These are phyloP conservation scores for Drosophila formosana DNA, from an alignment of 2,888 invertebrate species.

Conservation along the genomic window DNA sequence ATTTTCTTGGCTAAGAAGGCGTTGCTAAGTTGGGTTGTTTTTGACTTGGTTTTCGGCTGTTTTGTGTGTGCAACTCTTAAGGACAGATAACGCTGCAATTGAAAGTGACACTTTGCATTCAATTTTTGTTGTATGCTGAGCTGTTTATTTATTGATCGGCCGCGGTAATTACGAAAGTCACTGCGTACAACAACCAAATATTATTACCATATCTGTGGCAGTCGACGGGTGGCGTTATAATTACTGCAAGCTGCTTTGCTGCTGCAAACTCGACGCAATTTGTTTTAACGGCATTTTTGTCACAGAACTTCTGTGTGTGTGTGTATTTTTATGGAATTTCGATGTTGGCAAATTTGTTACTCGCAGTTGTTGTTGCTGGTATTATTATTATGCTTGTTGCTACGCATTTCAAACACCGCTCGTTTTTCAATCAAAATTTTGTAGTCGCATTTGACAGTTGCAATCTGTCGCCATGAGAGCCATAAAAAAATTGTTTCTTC, in stretches of 20 bases:
- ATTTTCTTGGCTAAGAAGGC: slow-evolving; percentile 64
- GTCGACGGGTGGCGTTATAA: slow-evolving; percentile 62
- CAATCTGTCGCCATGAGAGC: slow-evolving; percentile 31
- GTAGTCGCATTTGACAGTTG: slow-evolving; percentile 46
- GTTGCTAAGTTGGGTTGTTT: slow-evolving; percentile 50
- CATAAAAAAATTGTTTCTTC: slow-evolving; percentile 17
- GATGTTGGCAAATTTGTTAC: slow-evolving; percentile 50
- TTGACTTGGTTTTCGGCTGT: slow-evolving; percentile 64
- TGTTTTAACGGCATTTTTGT: slow-evolving; percentile 59
- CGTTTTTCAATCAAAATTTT: slow-evolving; percentile 66
- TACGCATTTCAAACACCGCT: slow-evolving; percentile 61
- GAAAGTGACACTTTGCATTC: slow-evolving; percentile 58
- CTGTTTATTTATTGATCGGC: slow-evolving; percentile 76
- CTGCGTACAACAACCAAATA: slow-evolving; percentile 30
- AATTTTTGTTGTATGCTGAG: slow-evolving; percentile 50
- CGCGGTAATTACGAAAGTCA: slow-evolving; percentile 63
- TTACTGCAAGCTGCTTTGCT: slow-evolving; percentile 52
- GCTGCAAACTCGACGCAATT: slow-evolving; percentile 59
- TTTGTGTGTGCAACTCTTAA: slow-evolving; percentile 41
- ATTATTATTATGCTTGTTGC: slow-evolving; percentile 5
- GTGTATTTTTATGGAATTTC: slow-evolving; percentile 57
- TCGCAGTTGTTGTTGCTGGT: slow-evolving; percentile 11
- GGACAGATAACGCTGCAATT: slow-evolving; percentile 60
- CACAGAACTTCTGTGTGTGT: slow-evolving; percentile 58
- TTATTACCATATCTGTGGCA: slow-evolving; percentile 71